These are phyloP conservation scores for Sylvicapra grimmia DNA, from an alignment of 2,113 vertebrate species.

Conservation along the genomic window DNA sequence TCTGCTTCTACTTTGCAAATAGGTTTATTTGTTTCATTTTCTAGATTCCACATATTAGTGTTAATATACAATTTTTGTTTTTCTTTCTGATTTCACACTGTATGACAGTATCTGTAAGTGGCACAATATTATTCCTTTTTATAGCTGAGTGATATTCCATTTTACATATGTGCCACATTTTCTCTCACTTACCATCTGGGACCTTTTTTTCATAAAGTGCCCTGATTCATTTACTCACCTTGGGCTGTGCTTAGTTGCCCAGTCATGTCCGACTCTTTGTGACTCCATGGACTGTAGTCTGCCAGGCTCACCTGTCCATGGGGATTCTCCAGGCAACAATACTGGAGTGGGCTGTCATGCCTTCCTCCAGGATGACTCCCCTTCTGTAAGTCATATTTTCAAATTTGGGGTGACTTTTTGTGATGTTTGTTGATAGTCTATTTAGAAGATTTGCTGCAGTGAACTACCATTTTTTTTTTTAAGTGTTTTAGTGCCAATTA, in stretches of 20 bases:
- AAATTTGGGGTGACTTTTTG: not conserved
- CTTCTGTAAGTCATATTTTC: not conserved
- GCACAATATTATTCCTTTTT: not conserved
- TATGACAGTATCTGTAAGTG: not conserved
- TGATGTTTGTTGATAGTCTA: not conserved
- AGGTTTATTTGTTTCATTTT: not conserved
- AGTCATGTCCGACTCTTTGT: not conserved
- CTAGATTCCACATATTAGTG: not conserved
- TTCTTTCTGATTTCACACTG: not conserved
- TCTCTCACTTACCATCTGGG: not conserved
- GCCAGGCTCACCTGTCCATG: not conserved
- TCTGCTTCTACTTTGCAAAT: not conserved
- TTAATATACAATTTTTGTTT: not conserved
- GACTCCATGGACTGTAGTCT: not conserved
- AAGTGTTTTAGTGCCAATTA: not conserved
- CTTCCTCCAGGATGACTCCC: not conserved
- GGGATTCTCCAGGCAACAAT: not conserved
- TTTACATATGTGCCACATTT: not conserved
- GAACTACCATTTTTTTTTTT: not conserved
- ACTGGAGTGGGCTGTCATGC: not conserved
- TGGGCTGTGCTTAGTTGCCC: not conserved
- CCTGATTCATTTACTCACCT: not conserved
- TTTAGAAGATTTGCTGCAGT: not conserved
- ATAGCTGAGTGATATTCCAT: not conserved
- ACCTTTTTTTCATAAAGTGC: not conserved